Base-by-base conservation (phyloP, 2,113 vertebrate genomes). In the Sapayoa aenigma region DNA sequence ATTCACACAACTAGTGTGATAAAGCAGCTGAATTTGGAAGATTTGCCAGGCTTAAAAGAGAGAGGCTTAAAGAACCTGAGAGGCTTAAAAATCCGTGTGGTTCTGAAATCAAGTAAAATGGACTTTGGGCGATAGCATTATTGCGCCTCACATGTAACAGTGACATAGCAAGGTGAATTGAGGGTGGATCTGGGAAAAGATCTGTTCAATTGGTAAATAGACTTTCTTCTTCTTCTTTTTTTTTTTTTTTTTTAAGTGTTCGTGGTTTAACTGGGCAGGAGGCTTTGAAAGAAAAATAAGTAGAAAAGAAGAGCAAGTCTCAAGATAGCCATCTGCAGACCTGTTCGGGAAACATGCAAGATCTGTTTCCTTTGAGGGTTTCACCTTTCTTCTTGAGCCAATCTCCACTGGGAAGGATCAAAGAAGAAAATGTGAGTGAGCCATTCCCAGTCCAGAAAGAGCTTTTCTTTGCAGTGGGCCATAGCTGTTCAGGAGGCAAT, bases 51-150 rank as follows among this genome's bases (percentile, higher is more conserved):
- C n/a, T n/a, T n/a, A n/a, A n/a, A n/a, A n/a, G n/a, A n/a, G n/a
- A n/a, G n/a, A n/a, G n/a, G n/a, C n/a, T n/a, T n/a, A n/a, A n/a
- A n/a, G n/a, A n/a, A n/a, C n/a, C n/a, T n/a, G n/a, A 58, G 8
- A 53, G 2, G 15, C 46, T 79, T 84, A 58, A 75, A 80, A 84
- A 71, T 55, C 21, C 1, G 0, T 31, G 9, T 35, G 28, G 24
- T 28, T 90, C 62, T 39, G 50, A 79, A 49, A 79, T 69, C 17
- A 47, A 39, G n/a, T 46, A 37, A 82, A 73, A 56, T 18, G 5
- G 49, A 41, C 6, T 2, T 19, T 52, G 21, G 23, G 23, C 6
- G 58, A 24, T 27, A 56, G 16, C 0, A 0, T 76, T 47, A 14
- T 14, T 39, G 24, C 63, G 11, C 35, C 12, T 71, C 35, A 22